phyloP scores from a whole-genome alignment of 2,113 vertebrate genomes.

The Romanogobio albipinnatus region DNA sequence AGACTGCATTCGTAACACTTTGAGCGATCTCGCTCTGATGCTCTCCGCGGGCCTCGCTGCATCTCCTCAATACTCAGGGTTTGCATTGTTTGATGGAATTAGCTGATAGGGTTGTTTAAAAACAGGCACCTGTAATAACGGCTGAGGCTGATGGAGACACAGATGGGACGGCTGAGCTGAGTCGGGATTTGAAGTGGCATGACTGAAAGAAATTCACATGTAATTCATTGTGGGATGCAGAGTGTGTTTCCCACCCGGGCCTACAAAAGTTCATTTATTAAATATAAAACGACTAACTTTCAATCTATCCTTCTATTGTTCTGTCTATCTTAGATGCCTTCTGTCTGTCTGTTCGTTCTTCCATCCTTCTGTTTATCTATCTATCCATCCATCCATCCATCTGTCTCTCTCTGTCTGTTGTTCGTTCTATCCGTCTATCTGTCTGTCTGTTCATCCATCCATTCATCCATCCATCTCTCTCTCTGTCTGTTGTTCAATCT shows the following conservation, averaged over 20 bases:
- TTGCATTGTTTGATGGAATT: slow-evolving; percentile 21
- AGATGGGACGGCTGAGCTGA: neutral
- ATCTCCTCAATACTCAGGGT: slow-evolving; percentile 1
- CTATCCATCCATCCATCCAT: too few species aligned
- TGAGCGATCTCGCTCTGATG: slow-evolving; percentile 26
- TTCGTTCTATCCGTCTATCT: neutral
- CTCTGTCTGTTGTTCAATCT: too few species aligned
- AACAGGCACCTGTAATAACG: slow-evolving; percentile 13
- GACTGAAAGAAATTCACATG: neutral
- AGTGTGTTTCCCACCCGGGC: too few species aligned
- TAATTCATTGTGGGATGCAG: too few species aligned
- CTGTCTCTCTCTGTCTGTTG: too few species aligned
- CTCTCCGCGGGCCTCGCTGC: neutral
- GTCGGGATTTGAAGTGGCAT: slow-evolving; percentile 10
- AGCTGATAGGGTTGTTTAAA: slow-evolving; percentile 18
- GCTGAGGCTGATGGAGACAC: neutral
- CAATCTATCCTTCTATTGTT: neutral
- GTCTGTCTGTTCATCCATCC: neutral
- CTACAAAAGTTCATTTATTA: too few species aligned
- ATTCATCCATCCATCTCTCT: too few species aligned
- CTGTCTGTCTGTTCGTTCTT: neutral
- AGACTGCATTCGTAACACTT: slow-evolving; percentile 41
- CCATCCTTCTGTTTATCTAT: neutral
- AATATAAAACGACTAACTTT: too few species aligned
- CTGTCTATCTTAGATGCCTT: too few species aligned